Percentiles rank a stretch among this genome's conserved stretches.
phyloP scores from a whole-genome alignment of 2,888 invertebrate species.

The Ferdinandea cuprea region DNA sequence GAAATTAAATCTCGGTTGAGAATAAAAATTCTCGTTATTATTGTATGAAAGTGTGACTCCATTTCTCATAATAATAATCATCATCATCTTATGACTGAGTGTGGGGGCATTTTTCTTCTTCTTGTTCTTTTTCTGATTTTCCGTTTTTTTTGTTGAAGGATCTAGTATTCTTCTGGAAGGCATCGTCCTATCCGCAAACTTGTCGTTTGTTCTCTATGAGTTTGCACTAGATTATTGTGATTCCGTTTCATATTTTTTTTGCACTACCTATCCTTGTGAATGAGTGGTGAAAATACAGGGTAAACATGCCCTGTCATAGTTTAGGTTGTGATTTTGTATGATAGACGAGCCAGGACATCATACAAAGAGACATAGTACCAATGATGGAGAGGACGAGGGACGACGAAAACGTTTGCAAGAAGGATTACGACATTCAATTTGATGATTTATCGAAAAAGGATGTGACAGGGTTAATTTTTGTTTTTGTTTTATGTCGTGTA shows the following conservation, averaged over 20 bases:
- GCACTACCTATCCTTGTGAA: constrained; percentile 1
- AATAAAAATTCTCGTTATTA: constrained; percentile 74
- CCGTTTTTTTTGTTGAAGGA: constrained; percentile 33
- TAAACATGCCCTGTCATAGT: constrained; percentile 47
- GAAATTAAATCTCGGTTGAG: constrained; percentile 73
- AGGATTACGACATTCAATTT: constrained; percentile 70
- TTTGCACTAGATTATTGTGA: constrained; percentile 58
- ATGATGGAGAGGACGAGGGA: constrained; percentile 13
- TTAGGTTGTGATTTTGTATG: constrained; percentile 57
- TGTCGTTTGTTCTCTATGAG: constrained; percentile 61
- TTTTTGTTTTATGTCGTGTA: constrained; percentile 2
- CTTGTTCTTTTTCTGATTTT: too few species aligned
- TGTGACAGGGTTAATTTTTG: constrained; percentile 72
- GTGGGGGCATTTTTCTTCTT: not conserved
- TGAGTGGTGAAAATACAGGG: constrained; percentile 24
- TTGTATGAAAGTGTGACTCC: constrained; percentile 75
- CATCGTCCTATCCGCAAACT: constrained; percentile 57
- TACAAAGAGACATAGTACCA: not conserved
- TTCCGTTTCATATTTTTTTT: constrained; percentile 12
- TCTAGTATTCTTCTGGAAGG: constrained; percentile 50
- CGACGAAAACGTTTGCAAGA: constrained; percentile 45
- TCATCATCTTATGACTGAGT: constrained; percentile 48
- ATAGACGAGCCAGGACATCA: constrained; percentile 33
- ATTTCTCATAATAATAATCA: constrained; percentile 74
- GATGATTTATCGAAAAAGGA: constrained; percentile 72